Percentiles rank a stretch among this genome's conserved stretches.
phyloP scores from a whole-genome alignment of 2,797 vertebrate species.

The Spheniscus humboldti region DNA sequence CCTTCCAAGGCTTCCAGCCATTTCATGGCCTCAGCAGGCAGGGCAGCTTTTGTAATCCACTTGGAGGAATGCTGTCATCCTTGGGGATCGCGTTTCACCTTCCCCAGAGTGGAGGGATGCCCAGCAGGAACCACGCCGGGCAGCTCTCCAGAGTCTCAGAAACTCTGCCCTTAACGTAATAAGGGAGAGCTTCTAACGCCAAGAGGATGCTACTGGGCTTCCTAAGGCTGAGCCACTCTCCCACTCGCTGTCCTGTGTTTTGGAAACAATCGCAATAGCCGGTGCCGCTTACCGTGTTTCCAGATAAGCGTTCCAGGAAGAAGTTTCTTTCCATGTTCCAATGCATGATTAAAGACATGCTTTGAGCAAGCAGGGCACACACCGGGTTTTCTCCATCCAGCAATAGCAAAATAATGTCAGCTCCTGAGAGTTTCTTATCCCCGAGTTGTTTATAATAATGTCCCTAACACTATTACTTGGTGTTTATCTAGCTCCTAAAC shows the following conservation, averaged over 20 bases:
- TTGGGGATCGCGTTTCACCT: not conserved
- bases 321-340: constrained; percentile 44
- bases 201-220: constrained; percentile 30
- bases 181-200: not conserved
- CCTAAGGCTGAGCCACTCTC: not conserved
- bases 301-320: constrained; percentile 48
- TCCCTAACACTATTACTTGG: not conserved
- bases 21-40: not conserved
- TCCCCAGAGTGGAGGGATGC: not conserved
- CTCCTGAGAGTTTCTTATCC: not conserved
- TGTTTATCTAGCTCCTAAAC: constrained; percentile 5
- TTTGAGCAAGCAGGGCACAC: not conserved
- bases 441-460: not conserved
- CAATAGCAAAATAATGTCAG: not conserved
- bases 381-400: not conserved
- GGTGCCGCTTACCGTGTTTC: not conserved
- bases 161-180: not conserved
- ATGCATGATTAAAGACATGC: constrained; percentile 11
- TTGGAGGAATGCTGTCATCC: constrained; percentile 26
- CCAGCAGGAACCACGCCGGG: not conserved
- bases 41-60: not conserved
- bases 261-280: constrained; percentile 11
- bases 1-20: not conserved
- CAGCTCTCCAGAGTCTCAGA: not conserved
- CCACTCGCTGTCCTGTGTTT: not conserved